Evolutionary conservation across 1,140 invertebrate species (phyloP).

Genomic region (Zaprionus nigranus): DNA sequence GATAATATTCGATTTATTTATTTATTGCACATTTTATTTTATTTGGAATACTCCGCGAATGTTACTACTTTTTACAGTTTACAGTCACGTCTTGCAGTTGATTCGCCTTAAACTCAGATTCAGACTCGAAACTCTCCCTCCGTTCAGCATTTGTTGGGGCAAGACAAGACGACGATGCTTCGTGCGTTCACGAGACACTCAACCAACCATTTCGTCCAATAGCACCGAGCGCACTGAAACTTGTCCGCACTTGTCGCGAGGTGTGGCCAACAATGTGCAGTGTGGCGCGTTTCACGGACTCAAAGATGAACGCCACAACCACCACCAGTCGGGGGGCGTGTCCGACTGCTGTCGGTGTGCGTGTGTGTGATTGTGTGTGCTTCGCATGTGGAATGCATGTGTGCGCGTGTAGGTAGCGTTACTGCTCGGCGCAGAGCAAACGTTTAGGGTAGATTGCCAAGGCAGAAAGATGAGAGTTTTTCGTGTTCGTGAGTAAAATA

Average conservation of each 20-base stretch:
- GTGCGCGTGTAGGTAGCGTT: conserved; percentile 14
- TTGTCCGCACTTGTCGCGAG: conserved; percentile 58
- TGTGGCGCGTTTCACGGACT: neutral
- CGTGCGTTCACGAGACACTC: conserved; percentile 67
- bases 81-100: conserved; percentile 2
- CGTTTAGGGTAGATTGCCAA: conserved; percentile 25
- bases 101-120: conserved; percentile 19
- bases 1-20: conserved; percentile 22
- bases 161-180: conserved; percentile 53
- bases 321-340: conserved; percentile 46
- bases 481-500: conserved; percentile 28
- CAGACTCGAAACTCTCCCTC: conserved; percentile 35
- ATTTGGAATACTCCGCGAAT: neutral
- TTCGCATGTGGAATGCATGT: conserved; percentile 4
- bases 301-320: conserved; percentile 48
- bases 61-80: conserved; percentile 9
- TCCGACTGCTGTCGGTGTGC: neutral
- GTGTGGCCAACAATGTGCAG: conserved; percentile 60
- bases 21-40: conserved; percentile 34
- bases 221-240: conserved; percentile 79
- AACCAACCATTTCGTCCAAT: conserved; percentile 81
- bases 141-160: conserved; percentile 19
- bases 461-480: conserved; percentile 20
- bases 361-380: neutral
- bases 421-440: conserved; percentile 14